A percentile compares a stretch with the other conserved stretches of the same genome.
Evolutionary conservation across 2,888 invertebrate genomes (phyloP).

Genomic region (Catocala sponsa): DNA sequence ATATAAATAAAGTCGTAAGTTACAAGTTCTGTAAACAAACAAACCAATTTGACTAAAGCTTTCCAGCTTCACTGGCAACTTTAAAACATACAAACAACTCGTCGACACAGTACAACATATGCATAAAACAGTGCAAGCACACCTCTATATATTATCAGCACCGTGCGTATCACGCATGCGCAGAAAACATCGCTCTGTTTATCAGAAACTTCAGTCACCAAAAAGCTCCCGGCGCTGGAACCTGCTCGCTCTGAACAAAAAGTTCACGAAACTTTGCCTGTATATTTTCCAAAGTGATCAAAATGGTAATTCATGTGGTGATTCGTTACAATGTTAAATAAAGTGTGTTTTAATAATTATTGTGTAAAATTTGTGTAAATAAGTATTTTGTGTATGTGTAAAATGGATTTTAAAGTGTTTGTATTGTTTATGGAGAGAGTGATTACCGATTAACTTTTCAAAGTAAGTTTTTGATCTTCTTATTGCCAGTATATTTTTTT

Average conservation of each 20-base stretch:
- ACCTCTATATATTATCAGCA: too few species aligned
- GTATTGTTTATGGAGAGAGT: background rate
- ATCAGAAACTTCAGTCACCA: conserved; percentile 31
- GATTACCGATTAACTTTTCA: background rate
- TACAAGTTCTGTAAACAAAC: too few species aligned
- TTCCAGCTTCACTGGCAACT: too few species aligned
- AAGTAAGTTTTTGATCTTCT: conserved; percentile 7
- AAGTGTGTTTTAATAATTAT: background rate
- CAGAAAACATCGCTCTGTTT: conserved; percentile 16
- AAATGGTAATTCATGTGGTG: conserved; percentile 4
- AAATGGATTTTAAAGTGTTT: conserved; percentile 9
- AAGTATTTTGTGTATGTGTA: background rate
- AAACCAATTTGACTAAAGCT: too few species aligned
- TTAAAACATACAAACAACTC: too few species aligned
- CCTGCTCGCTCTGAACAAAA: conserved; percentile 25
- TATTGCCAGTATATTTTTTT: conserved; percentile 2
- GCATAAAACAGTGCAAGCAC: too few species aligned
- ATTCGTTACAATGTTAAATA: conserved; percentile 3
- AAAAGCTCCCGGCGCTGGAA: conserved; percentile 24
- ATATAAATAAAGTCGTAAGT: too few species aligned
- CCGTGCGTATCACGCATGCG: conserved; percentile 34
- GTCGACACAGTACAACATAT: too few species aligned
- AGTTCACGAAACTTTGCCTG: conserved; percentile 38
- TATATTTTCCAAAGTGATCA: background rate
- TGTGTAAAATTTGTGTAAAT: background rate